Conservation (phyloP, 2,888 invertebrate genomes). For the Tethea ocularis region DNA sequence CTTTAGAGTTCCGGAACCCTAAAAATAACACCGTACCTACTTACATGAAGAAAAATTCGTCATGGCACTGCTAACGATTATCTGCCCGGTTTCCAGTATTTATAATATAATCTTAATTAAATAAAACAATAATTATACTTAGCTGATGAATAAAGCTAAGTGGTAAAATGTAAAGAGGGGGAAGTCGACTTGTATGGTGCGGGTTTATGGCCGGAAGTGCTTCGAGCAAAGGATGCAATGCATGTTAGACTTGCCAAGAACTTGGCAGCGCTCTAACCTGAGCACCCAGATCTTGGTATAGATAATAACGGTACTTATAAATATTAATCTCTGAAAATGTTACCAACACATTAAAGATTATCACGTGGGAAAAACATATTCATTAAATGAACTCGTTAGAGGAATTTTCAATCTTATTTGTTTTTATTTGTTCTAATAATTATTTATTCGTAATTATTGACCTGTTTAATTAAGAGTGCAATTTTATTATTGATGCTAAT, state of each 20-base stretch:
- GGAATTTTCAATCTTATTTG: too few species aligned
- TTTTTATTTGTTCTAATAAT: too few species aligned
- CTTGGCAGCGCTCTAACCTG: not conserved
- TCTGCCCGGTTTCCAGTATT: too few species aligned
- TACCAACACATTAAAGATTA: not conserved
- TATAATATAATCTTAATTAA: not conserved
- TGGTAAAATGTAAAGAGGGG: not conserved
- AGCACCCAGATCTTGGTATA: not conserved
- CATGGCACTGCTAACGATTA: too few species aligned
- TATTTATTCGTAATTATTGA: too few species aligned
- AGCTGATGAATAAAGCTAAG: not conserved
- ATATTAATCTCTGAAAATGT: not conserved
- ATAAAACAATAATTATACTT: not conserved
- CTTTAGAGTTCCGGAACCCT: too few species aligned
- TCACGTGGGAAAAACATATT: not conserved
- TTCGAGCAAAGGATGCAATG: slow-evolving; percentile 4
- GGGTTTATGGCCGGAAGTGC: not conserved
- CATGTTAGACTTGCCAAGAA: slow-evolving; percentile 3
- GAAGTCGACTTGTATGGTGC: not conserved
- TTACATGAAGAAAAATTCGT: too few species aligned
- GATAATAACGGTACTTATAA: not conserved
- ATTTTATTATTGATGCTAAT: too few species aligned
- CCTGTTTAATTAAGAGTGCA: too few species aligned
- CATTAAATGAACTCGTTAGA: too few species aligned
- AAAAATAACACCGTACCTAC: too few species aligned